Evolutionary conservation across 2,888 invertebrate genomes (phyloP).

Genomic region (Linnaemya tessellans): DNA sequence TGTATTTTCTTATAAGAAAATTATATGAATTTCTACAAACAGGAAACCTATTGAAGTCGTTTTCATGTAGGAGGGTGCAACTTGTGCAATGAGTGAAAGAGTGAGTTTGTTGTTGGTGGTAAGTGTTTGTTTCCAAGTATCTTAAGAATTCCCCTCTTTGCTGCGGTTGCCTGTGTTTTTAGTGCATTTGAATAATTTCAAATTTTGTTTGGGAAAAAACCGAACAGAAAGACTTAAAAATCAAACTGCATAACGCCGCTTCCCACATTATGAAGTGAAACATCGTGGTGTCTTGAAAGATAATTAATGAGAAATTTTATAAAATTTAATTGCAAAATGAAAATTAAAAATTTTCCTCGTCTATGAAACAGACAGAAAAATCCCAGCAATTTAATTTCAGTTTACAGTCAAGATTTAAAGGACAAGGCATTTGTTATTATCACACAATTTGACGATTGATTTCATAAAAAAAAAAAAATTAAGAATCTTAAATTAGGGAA

Average conservation of each 20-base stretch:
- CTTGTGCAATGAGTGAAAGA: slow-evolving; percentile 15
- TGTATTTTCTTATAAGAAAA: slow-evolving; percentile 66
- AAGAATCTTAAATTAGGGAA: too few relatives aligned
- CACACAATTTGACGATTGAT: background rate
- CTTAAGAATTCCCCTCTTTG: slow-evolving; percentile 18
- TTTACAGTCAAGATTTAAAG: background rate
- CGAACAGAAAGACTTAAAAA: slow-evolving; percentile 50
- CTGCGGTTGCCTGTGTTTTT: slow-evolving; percentile 25
- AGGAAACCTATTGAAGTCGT: slow-evolving; percentile 19
- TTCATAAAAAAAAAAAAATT: too few relatives aligned
- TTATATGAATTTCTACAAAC: slow-evolving; percentile 46
- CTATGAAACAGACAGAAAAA: background rate
- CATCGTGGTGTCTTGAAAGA: slow-evolving; percentile 3
- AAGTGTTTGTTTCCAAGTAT: slow-evolving; percentile 15
- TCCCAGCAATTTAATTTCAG: slow-evolving; percentile 39
- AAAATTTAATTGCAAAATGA: slow-evolving; percentile 57
- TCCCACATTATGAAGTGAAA: slow-evolving; percentile 59
- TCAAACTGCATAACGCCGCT: slow-evolving; percentile 67
- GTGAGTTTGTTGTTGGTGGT: slow-evolving; percentile 17
- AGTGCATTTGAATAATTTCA: slow-evolving; percentile 57
- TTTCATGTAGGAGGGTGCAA: slow-evolving; percentile 61
- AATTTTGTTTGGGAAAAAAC: slow-evolving; percentile 34
- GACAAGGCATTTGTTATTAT: background rate
- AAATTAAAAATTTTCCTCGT: slow-evolving; percentile 14
- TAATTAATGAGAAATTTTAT: slow-evolving; percentile 56